Conservation (phyloP, 2,888 invertebrate genomes). For the Pseudococcus jackbeardsleyi region DNA sequence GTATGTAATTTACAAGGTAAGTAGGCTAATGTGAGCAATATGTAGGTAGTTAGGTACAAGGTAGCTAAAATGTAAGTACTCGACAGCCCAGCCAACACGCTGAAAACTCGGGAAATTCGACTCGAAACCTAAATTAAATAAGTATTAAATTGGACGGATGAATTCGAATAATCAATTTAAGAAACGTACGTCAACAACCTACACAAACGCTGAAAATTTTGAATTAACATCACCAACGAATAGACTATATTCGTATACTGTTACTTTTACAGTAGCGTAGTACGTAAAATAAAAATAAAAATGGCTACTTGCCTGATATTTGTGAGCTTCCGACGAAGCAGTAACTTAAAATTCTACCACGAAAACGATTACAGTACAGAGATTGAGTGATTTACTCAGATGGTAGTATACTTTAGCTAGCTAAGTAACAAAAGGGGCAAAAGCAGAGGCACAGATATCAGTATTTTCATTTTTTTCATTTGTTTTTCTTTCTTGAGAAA, state of each 20-base stretch:
- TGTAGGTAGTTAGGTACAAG: no score
- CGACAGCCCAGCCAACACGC: neutral
- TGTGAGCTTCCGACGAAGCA: constrained; percentile 62
- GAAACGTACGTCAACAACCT: neutral
- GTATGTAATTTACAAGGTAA: no score
- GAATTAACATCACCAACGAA: constrained; percentile 51
- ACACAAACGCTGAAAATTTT: constrained; percentile 37
- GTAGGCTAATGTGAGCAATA: no score
- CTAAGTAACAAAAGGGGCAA: constrained; percentile 67
- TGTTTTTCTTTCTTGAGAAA: constrained; percentile 9
- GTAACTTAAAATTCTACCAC: constrained; percentile 64
- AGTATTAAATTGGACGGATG: neutral
- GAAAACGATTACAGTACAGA: constrained; percentile 64
- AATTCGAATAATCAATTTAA: neutral
- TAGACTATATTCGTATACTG: constrained; percentile 28
- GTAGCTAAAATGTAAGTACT: neutral
- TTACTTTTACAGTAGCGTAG: neutral
- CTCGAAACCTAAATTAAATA: neutral
- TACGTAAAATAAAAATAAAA: constrained; percentile 52
- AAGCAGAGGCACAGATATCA: constrained; percentile 66
- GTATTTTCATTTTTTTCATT: neutral
- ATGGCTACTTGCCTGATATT: constrained; percentile 62
- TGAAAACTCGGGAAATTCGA: no score
- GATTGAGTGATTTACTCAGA: constrained; percentile 64
- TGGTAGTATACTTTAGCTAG: constrained; percentile 68